phyloP scores from a whole-genome alignment of 2,888 invertebrate genomes.

The Amiota minor region DNA sequence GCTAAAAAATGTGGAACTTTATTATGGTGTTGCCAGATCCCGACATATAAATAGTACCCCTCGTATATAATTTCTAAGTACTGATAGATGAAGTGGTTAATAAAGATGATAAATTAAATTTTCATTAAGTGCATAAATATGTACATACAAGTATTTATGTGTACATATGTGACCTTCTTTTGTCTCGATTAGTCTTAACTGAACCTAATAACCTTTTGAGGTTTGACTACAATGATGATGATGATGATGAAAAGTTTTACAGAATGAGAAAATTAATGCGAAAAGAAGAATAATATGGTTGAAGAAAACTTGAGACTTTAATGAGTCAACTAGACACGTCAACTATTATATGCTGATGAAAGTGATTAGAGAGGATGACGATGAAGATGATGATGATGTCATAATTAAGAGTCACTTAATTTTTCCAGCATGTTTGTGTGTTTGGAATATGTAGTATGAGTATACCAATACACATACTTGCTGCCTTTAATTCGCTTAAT shows the following conservation, averaged over 20 bases:
- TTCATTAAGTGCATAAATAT: not conserved
- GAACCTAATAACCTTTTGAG: constrained; percentile 21
- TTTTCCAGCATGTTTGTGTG: too few species aligned
- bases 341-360: not conserved
- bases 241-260: not conserved
- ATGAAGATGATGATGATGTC: constrained; percentile 1
- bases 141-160: not conserved
- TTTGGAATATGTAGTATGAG: too few species aligned
- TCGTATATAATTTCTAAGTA: too few species aligned
- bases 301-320: not conserved
- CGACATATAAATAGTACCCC: too few species aligned
- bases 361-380: not conserved
- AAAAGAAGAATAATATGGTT: not conserved
- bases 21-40: too few species aligned
- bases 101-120: too few species aligned
- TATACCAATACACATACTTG: too few species aligned
- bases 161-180: constrained; percentile 7
- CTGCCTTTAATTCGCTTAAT: too few species aligned
- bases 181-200: not conserved
- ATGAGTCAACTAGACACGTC: too few species aligned
- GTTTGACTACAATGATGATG: not conserved
- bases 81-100: too few species aligned
- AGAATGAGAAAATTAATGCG: not conserved
- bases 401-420: not conserved
- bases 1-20: too few species aligned